Base-by-base conservation (phyloP, 2,888 invertebrate genomes). In the Anodontia alba region DNA sequence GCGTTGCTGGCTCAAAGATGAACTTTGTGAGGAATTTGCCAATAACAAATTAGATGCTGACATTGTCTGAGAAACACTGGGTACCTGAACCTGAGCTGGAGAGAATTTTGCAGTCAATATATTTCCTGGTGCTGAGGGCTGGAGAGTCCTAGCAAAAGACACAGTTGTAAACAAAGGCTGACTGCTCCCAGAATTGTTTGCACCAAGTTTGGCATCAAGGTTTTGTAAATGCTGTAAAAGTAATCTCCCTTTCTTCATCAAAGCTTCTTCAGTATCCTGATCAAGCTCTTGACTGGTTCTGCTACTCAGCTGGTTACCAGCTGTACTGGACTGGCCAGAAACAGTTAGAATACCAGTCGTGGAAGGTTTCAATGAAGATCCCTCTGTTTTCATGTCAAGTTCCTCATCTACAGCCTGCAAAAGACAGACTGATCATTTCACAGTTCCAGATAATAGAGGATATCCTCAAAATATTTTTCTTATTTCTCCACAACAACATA, bases 201-300 rank as follows among this genome's bases (percentile, higher is more conserved):
- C 12, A 38, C 49, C 66, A 23, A 57, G 46, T 26, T 49, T 43
- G 1, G 80, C 68, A 62, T 84, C 80, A 15, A 80, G 54, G 38
- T 51, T 78, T 31, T 83, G 80, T n/a, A 86, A 68, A 79, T 86
- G 85, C 68, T 86, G 83, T 42, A 86, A 73, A 7, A 86, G 76
- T 46, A 81, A 69, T 67, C 78, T 83, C 38, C 85, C 85, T 66
- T 83, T 86, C 68, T 73, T 85, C 49, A 76, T 74, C 26, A 85
- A 71, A 43, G 73, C 78, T 73, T 85, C 84, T 38, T 85, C 84
- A n/a, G 76, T 62, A 20, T 70, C 72, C 15, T 71, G 67, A 26
- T 74, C 74, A 38, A 71, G 33, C 5, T 12, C 31, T 38, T 42
- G n/a, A 42, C 57, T 29, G 51, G 66, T 51, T 49, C 67, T 26